These are phyloP conservation scores for Conger conger DNA, from an alignment of 2,113 vertebrate genomes.

Conservation along the genomic window DNA sequence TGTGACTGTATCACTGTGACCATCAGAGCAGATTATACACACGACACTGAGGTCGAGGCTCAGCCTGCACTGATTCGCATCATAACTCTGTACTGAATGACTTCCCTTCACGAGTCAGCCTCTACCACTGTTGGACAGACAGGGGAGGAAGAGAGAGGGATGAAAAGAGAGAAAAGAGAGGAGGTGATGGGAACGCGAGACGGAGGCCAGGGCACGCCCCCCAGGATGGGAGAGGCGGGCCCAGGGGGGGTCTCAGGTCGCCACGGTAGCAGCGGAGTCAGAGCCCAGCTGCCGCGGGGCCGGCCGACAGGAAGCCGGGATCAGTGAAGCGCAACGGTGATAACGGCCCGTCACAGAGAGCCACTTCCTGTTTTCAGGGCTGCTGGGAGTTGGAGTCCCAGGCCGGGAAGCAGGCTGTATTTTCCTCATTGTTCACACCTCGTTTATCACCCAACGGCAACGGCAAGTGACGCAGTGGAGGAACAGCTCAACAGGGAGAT, in stretches of 20 bases:
- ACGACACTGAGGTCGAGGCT: too few relatives aligned
- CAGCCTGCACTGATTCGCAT: too few relatives aligned
- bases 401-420: too few relatives aligned
- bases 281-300: slow-evolving; percentile 45
- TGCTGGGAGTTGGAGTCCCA: slow-evolving; percentile 18
- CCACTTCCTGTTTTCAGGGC: slow-evolving; percentile 47
- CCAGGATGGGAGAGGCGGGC: not conserved
- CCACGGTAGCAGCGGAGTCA: slow-evolving; percentile 40
- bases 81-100: too few relatives aligned
- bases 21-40: too few relatives aligned
- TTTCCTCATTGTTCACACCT: not conserved
- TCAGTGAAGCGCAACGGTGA: slow-evolving; percentile 36
- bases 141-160: not conserved
- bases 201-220: not conserved
- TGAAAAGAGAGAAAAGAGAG: not conserved
- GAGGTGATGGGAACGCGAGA: not conserved
- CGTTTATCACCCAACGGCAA: not conserved
- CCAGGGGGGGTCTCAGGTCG: slow-evolving; percentile 17
- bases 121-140: not conserved
- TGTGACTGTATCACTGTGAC: too few relatives aligned
- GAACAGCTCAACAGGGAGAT: not conserved
- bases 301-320: slow-evolving; percentile 41
- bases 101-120: too few relatives aligned
- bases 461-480: too few relatives aligned
- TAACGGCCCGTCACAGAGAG: slow-evolving; percentile 16